Conservation (phyloP, 2,888 invertebrate genomes). For the Macaria liturata region DNA sequence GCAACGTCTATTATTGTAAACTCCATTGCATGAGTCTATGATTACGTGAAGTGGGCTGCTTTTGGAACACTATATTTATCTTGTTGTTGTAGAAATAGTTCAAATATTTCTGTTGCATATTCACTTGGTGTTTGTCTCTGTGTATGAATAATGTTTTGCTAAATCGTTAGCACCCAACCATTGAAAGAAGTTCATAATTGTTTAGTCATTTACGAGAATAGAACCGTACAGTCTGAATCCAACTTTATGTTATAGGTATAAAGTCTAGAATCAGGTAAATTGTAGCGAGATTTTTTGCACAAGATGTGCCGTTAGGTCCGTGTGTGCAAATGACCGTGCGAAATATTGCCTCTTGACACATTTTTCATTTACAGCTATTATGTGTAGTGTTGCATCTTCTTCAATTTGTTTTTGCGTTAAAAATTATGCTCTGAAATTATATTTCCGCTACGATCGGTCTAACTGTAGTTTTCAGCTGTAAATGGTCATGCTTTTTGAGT, state of each 20-base stretch:
- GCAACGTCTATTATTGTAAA: constrained; percentile 47
- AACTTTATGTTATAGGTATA: constrained; percentile 7
- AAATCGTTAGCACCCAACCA: not conserved
- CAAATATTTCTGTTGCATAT: constrained; percentile 1
- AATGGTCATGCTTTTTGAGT: constrained; percentile 6
- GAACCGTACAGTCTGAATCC: constrained; percentile 2
- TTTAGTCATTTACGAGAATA: constrained; percentile 1
- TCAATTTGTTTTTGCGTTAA: constrained; percentile 37
- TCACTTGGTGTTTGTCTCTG: not conserved
- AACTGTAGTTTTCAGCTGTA: constrained; percentile 13
- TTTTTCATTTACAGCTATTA: constrained; percentile 58
- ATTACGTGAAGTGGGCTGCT: constrained; percentile 16
- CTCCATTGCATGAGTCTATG: constrained; percentile 24
- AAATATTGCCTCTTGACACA: constrained; percentile 51
- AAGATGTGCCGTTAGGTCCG: constrained; percentile 44
- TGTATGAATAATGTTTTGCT: too few relatives aligned
- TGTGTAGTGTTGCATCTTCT: constrained; percentile 33
- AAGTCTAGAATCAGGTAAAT: constrained; percentile 32
- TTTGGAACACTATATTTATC: constrained; percentile 19
- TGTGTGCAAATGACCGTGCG: constrained; percentile 42
- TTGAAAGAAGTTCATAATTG: not conserved
- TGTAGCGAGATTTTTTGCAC: constrained; percentile 52
- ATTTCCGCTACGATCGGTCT: constrained; percentile 8
- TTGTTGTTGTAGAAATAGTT: constrained; percentile 6
- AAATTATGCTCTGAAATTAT: constrained; percentile 13